A percentile compares a stretch with the other conserved stretches of the same genome.
These are phyloP conservation scores for Camelus bactrianus DNA, from an alignment of 2,113 vertebrate genomes.

Conservation along the genomic window DNA sequence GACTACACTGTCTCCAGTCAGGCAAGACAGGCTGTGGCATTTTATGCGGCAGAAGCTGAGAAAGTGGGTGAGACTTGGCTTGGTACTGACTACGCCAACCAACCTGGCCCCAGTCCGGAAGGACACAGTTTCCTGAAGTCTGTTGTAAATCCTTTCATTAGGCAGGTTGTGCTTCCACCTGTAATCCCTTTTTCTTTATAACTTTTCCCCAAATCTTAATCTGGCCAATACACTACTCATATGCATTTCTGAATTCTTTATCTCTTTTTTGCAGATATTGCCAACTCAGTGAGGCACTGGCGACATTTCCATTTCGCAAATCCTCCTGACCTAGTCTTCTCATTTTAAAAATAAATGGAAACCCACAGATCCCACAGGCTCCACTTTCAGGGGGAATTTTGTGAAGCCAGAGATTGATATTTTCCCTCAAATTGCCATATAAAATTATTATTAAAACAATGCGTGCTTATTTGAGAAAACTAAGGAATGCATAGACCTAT, in stretches of 20 bases:
- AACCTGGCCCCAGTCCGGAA: not conserved
- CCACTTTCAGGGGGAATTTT: not conserved
- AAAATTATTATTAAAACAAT: conserved; percentile 31
- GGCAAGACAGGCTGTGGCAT: not conserved
- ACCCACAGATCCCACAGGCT: not conserved
- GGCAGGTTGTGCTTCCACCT: not conserved
- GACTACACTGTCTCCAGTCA: not conserved
- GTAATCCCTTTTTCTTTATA: not conserved
- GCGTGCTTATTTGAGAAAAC: not conserved
- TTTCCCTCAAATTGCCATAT: not conserved
- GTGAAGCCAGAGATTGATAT: not conserved
- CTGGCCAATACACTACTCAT: not conserved
- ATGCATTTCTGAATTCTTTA: conserved; percentile 54
- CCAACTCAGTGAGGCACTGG: not conserved
- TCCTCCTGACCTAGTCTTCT: conserved; percentile 25
- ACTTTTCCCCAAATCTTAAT: not conserved
- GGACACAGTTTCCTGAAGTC: not conserved
- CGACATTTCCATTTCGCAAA: conserved; percentile 4
- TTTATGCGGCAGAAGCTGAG: not conserved
- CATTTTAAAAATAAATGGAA: conserved; percentile 65
- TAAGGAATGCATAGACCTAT: not conserved
- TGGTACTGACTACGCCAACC: too few species aligned
- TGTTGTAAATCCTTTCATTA: not conserved
- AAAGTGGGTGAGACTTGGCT: not conserved
- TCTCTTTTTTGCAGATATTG: conserved; percentile 16